Conservation (phyloP, 2,113 vertebrate species). For the Vulpes ferrilata region DNA sequence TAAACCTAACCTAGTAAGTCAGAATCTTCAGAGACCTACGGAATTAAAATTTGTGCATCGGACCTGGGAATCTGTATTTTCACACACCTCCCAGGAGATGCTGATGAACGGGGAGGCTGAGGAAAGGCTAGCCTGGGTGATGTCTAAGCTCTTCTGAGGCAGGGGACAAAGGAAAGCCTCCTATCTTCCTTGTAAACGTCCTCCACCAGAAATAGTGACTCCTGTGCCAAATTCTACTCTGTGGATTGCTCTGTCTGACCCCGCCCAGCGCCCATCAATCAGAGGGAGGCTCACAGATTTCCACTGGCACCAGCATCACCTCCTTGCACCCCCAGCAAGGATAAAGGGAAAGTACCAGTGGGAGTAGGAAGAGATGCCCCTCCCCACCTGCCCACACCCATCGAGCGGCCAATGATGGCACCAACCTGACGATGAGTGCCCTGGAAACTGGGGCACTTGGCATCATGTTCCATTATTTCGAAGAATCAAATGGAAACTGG, state of each 20-base stretch:
- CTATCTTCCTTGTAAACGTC: background rate
- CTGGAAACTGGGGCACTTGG: background rate
- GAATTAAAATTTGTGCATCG: background rate
- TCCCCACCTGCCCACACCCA: background rate
- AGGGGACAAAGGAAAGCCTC: background rate
- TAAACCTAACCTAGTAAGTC: background rate
- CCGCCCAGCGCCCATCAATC: background rate
- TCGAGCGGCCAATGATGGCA: background rate
- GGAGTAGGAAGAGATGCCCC: background rate
- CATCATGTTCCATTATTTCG: background rate
- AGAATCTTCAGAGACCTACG: background rate
- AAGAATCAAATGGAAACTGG: background rate
- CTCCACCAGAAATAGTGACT: background rate
- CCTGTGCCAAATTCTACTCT: background rate
- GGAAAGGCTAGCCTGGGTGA: background rate
- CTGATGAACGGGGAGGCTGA: background rate
- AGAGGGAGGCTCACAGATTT: background rate
- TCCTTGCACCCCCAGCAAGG: background rate
- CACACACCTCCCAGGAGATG: background rate
- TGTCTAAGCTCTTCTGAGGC: background rate
- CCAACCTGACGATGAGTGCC: background rate
- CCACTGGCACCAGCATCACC: background rate
- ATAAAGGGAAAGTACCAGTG: background rate
- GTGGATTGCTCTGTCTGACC: background rate
- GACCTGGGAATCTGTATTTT: background rate